These are phyloP conservation scores for Chymomyza amoena DNA, from an alignment of 2,888 invertebrate species.

Conservation along the genomic window DNA sequence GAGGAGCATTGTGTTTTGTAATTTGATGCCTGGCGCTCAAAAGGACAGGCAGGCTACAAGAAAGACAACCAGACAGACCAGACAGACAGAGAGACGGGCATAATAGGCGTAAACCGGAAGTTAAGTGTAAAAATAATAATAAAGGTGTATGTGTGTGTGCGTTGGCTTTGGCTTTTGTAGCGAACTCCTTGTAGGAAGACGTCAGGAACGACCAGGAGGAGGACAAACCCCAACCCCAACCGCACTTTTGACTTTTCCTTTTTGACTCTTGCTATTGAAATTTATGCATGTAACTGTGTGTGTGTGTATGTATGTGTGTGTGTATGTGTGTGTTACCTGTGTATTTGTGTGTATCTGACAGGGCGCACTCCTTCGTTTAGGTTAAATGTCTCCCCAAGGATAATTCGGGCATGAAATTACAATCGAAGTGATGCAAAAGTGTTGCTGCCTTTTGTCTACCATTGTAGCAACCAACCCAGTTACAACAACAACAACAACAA, in stretches of 20 bases:
- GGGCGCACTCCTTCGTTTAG: constrained; percentile 48
- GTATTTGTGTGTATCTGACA: constrained; percentile 18
- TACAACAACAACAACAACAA: constrained; percentile 30
- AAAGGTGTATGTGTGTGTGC: constrained; percentile 56
- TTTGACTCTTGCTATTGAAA: constrained; percentile 57
- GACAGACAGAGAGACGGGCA: constrained; percentile 21
- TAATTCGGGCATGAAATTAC: constrained; percentile 79
- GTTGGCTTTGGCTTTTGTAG: constrained; percentile 33
- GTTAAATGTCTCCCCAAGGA: constrained; percentile 76
- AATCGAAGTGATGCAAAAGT: constrained; percentile 74
- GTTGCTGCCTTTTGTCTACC: constrained; percentile 65
- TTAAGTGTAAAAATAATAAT: constrained; percentile 74
- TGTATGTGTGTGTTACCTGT: constrained; percentile 16
- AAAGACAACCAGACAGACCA: neutral
- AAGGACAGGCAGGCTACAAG: neutral
- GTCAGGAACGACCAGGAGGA: neutral
- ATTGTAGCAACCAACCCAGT: constrained; percentile 45
- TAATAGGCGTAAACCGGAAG: constrained; percentile 74
- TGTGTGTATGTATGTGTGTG: constrained; percentile 11
- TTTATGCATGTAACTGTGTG: constrained; percentile 45
- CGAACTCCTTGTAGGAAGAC: neutral
- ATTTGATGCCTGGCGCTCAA: constrained; percentile 59
- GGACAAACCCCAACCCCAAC: constrained; percentile 3
- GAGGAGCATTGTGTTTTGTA: constrained; percentile 58
- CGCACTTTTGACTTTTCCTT: constrained; percentile 53